Base-by-base conservation (phyloP, 1,140 invertebrate genomes). In the Muscidifurax raptorellus region DNA sequence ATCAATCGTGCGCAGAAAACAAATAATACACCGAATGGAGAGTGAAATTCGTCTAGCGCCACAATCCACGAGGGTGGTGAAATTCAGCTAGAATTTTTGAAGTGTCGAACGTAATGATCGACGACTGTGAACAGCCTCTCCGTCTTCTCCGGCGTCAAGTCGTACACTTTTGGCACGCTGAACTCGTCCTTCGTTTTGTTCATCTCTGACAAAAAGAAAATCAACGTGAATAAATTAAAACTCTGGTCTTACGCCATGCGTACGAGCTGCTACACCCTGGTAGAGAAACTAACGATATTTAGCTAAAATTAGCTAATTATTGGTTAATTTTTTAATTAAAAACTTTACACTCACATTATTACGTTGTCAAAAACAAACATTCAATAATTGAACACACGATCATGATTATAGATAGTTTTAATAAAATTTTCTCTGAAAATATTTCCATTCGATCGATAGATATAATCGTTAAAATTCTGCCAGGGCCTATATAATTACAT, bases 121-220 rank as follows among this genome's bases (percentile, higher is more conserved):
- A 77, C 47, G 13, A 86, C 81, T 12, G 0, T 59, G 71, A 83
- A 28, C 52, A 86, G 69, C 71, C 82, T 86, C 28, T 84, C 75
- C 4, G 82, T 78, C 47, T 86, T 86, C 67, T 84, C 78, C 3
- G 71, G 71, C 15, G 32, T 28, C 13, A 84, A 72, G 9, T 27
- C 22, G 30, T 40, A 36, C 32, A 7, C 36, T 5, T 32, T 78
- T 25, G 22, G 22, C 15, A 9, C 5, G 4, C 72, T 72, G 27
- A 15, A 32, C 15, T 72, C 25, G 13, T 69, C 64, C 3, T 12
- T 67, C 1, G 15, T 28, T 18, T 59, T 77, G 40, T 64, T 36
- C 47, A 78, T 82, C 64, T 82, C 81, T 82, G 12, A 59, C 22
- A 22, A 25, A 18, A 80, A 30, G 66, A 5, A 64, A 64, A 59